phyloP scores from a whole-genome alignment of 2,888 invertebrate genomes.

The Drosophila mettleri region DNA sequence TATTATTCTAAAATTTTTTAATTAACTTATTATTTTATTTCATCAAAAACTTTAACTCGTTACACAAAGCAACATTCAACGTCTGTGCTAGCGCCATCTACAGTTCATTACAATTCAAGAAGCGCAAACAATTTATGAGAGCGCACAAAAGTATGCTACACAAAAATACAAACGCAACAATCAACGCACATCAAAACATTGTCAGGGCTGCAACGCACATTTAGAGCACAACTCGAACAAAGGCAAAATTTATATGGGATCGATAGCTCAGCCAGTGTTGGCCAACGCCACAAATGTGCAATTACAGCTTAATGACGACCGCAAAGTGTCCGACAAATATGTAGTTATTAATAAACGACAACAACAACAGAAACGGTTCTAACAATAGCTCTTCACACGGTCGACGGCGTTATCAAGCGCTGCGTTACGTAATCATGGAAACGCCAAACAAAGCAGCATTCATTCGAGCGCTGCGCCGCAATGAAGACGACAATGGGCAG shows the following conservation, averaged over 20 bases:
- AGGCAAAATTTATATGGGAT: conserved; percentile 16
- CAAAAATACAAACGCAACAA: background rate
- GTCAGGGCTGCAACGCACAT: background rate
- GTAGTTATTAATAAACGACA: conserved; percentile 4
- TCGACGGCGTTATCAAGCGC: conserved; percentile 37
- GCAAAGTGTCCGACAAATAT: background rate
- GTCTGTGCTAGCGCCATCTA: conserved; percentile 43
- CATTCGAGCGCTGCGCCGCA: conserved; percentile 24
- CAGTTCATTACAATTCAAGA: background rate
- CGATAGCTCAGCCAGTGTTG: conserved; percentile 28
- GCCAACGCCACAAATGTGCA: background rate
- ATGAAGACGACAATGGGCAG: conserved; percentile 37
- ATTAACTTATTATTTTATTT: too few relatives aligned
- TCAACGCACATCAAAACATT: too few relatives aligned
- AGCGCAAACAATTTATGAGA: background rate
- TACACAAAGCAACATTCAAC: background rate
- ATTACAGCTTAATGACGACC: conserved; percentile 15
- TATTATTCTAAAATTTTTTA: too few relatives aligned
- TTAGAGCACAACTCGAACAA: conserved; percentile 3
- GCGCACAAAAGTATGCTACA: conserved; percentile 21
- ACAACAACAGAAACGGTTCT: background rate
- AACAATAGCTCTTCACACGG: background rate
- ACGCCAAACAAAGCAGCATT: conserved; percentile 29
- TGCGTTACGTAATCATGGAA: conserved; percentile 50
- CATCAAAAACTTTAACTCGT: too few relatives aligned